These are phyloP conservation scores for Heterodera filipjevi DNA, from an alignment of 2,888 invertebrate species.

Conservation along the genomic window DNA sequence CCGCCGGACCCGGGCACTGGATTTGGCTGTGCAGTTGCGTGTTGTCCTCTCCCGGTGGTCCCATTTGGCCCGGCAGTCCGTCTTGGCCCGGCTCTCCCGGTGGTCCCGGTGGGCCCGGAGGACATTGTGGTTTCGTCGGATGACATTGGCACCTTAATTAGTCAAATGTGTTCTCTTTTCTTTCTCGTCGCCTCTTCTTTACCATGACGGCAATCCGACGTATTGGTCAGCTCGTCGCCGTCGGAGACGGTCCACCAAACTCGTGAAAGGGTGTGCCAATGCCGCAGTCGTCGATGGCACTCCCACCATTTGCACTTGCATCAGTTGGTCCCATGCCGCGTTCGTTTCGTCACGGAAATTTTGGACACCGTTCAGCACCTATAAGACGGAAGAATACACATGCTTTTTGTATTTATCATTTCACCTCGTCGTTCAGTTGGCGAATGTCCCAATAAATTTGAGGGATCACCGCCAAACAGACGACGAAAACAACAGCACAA, in stretches of 20 bases:
- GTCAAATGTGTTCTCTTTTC: neutral
- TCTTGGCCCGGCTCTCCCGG: slow-evolving; percentile 38
- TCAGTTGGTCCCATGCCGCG: slow-evolving; percentile 61
- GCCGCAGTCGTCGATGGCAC: slow-evolving; percentile 48
- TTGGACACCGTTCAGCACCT: slow-evolving; percentile 42
- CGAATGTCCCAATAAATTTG: slow-evolving; percentile 41
- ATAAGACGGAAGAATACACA: neutral
- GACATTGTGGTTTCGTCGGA: slow-evolving; percentile 56
- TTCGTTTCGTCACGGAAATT: slow-evolving; percentile 63
- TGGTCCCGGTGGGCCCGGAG: slow-evolving; percentile 54
- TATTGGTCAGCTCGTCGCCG: slow-evolving; percentile 50
- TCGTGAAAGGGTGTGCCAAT: slow-evolving; percentile 49
- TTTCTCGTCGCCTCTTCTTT: slow-evolving; percentile 19
- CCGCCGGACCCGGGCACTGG: slow-evolving; percentile 47
- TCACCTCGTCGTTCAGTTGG: slow-evolving; percentile 39
- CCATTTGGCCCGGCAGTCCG: slow-evolving; percentile 51
- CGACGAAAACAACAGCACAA: slow-evolving; percentile 40
- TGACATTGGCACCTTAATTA: slow-evolving; percentile 51
- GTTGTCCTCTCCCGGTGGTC: slow-evolving; percentile 52
- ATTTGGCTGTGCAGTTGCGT: slow-evolving; percentile 49
- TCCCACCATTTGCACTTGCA: slow-evolving; percentile 51
- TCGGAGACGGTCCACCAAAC: slow-evolving; percentile 47
- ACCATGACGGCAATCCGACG: slow-evolving; percentile 60
- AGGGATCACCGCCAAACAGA: slow-evolving; percentile 40
- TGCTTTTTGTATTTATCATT: no score